These are phyloP conservation scores for Caenorhabditis brenneri DNA, from an alignment of 1,140 invertebrate genomes.

Conservation along the genomic window DNA sequence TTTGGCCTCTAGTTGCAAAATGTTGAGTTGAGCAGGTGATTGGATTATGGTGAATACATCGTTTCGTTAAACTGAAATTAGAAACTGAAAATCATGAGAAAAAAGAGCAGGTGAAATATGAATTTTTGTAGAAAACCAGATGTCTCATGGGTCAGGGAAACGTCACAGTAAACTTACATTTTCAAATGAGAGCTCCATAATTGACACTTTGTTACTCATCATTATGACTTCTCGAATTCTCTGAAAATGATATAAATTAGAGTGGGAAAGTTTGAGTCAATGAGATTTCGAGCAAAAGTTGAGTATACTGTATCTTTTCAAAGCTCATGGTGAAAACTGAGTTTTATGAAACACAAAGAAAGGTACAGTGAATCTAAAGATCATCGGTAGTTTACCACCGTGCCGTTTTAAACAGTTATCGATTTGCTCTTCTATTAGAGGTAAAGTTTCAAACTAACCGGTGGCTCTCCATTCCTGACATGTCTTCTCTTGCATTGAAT, in stretches of 20 bases:
- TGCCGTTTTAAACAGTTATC: too few species aligned
- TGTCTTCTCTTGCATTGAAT: conserved; percentile 36
- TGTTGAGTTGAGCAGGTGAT: not conserved
- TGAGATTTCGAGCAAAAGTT: too few species aligned
- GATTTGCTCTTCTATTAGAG: not conserved
- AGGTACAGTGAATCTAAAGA: too few species aligned
- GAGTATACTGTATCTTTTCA: too few species aligned
- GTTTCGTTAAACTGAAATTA: conserved; percentile 40
- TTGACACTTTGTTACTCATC: conserved; percentile 22
- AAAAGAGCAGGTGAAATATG: not conserved
- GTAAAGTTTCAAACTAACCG: not conserved
- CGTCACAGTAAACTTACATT: not conserved
- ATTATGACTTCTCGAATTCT: conserved; percentile 35
- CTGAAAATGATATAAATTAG: not conserved
- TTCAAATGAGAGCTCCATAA: conserved; percentile 29
- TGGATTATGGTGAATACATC: conserved; percentile 34
- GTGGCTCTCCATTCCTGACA: conserved; percentile 22
- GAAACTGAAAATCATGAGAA: not conserved
- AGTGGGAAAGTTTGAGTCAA: too few species aligned
- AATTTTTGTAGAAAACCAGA: not conserved
- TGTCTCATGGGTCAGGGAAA: too few species aligned
- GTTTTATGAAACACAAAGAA: too few species aligned
- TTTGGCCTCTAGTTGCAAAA: not conserved
- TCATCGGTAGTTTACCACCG: too few species aligned
- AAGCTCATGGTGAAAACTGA: too few species aligned